Base-by-base conservation (phyloP, 37 sponge, comb jelly and placozoan genomes). In the Oscarella lobularis region DNA sequence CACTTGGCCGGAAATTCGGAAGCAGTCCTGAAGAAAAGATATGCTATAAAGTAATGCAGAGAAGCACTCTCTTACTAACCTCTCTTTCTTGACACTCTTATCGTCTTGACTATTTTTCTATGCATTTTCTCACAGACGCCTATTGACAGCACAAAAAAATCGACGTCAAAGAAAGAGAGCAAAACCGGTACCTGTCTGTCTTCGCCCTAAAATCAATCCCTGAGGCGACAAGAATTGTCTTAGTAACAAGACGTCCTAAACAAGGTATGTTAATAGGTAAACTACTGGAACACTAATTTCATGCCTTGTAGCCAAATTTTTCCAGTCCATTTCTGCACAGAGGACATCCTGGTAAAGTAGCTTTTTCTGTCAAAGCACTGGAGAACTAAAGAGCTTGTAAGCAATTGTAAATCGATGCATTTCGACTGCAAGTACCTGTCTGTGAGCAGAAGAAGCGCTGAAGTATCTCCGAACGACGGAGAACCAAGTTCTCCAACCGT, bases 221-320 rank as follows among this genome's bases (percentile, higher is more conserved):
- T 67, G 67, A 1, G 86, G 86, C n/a, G 76, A 72, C 3, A 86
- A 73, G 48, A 86, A 86, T 76, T 86, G 87, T 37, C 87, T 78
- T 41, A 86, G 67, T 30, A 86, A 71, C 9, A 86, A 67, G 14
- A 82, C 87, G 72, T 86, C 87, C 80, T 79, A 3, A 6, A 33
- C 3, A 27, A 5, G 2, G 3, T 66, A 31, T 60, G 68, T 60
- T 41, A 68, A 29, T 1, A 33, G 35, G 3, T 39, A 1, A 39
- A 33, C 65, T 39, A 55, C 27, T 32, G 33, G 14, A 60, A 36
- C 33, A 29, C 35, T 1, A 66, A 60, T 33, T 1, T 29, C 38
- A 33, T 60, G 1, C 3, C 39, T 72, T 74, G 72, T 86, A 86
- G 30, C 87, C 87, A 86, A 86, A 86, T 27, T 74, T 73, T 30